A percentile compares a stretch with the other conserved stretches of the same genome.
Evolutionary conservation across 2,888 invertebrate genomes (phyloP).

Genomic region (Cotesia congregata): DNA sequence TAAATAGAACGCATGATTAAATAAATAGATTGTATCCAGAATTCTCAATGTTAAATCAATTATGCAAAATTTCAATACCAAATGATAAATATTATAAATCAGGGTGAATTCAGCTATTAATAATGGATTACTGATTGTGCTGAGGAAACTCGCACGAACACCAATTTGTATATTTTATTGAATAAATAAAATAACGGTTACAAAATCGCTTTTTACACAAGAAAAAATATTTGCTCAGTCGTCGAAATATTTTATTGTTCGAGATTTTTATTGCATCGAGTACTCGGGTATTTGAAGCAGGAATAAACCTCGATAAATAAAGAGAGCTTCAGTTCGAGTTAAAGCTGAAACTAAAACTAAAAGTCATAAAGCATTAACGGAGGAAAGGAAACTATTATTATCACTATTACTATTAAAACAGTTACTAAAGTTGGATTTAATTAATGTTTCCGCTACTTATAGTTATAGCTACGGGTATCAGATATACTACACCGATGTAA

Average conservation of each 20-base stretch:
- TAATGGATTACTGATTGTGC: neutral
- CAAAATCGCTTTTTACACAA: too few species aligned
- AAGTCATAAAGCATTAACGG: neutral
- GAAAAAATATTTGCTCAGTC: neutral
- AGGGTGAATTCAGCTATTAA: neutral
- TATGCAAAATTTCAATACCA: neutral
- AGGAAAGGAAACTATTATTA: neutral
- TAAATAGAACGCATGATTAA: neutral
- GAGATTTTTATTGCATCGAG: neutral
- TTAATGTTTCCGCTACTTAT: neutral
- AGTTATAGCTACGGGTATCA: too few species aligned
- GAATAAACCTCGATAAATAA: neutral
- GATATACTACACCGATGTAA: neutral
- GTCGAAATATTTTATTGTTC: neutral
- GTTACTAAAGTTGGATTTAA: neutral
- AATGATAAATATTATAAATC: neutral
- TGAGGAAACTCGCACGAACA: neutral
- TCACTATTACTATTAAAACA: neutral
- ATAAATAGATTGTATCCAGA: neutral
- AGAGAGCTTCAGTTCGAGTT: neutral
- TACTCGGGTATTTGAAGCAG: neutral
- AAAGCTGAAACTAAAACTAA: neutral
- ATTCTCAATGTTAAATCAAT: neutral
- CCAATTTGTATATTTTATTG: neutral
- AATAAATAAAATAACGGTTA: neutral